These are phyloP conservation scores for Procambarus clarkii DNA, from an alignment of 1,140 invertebrate genomes.

Conservation along the genomic window DNA sequence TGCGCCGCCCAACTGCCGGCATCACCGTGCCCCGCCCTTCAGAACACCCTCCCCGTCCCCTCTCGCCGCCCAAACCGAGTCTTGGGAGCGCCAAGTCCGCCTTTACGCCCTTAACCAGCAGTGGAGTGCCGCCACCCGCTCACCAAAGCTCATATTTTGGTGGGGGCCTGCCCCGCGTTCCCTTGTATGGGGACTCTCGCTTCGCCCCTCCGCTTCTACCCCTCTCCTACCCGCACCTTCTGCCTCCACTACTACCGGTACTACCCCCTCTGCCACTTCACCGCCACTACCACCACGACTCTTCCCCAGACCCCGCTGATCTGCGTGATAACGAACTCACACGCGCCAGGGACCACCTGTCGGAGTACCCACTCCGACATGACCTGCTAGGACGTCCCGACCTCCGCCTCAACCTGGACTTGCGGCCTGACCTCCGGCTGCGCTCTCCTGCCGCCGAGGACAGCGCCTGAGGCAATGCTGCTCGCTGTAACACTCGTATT, in stretches of 20 bases:
- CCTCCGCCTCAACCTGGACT: slow-evolving; percentile 59
- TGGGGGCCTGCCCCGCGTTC: slow-evolving; percentile 39
- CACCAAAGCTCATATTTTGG: slow-evolving; percentile 47
- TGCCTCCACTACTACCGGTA: slow-evolving; percentile 66
- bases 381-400: slow-evolving; percentile 65
- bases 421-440: slow-evolving; percentile 60
- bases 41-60: slow-evolving; percentile 43
- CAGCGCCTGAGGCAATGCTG: slow-evolving; percentile 32
- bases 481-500: not conserved
- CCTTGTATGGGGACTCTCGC: slow-evolving; percentile 60
- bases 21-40: slow-evolving; percentile 9
- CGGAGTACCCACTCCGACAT: slow-evolving; percentile 63
- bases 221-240: slow-evolving; percentile 65
- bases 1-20: slow-evolving; percentile 53
- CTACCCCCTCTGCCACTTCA: slow-evolving; percentile 66
- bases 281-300: slow-evolving; percentile 64
- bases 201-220: slow-evolving; percentile 54
- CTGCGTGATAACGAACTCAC: slow-evolving; percentile 39
- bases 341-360: slow-evolving; percentile 22
- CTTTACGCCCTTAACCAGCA: slow-evolving; percentile 70
- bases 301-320: slow-evolving; percentile 52
- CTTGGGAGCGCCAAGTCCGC: slow-evolving; percentile 72
- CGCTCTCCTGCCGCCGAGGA: slow-evolving; percentile 68
- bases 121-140: slow-evolving; percentile 38
- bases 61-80: slow-evolving; percentile 64